Evolutionary conservation across 2,797 vertebrate species (phyloP), one percentile per base, ranked within the genome.

Genomic region (Onychomys arenicola): DNA sequence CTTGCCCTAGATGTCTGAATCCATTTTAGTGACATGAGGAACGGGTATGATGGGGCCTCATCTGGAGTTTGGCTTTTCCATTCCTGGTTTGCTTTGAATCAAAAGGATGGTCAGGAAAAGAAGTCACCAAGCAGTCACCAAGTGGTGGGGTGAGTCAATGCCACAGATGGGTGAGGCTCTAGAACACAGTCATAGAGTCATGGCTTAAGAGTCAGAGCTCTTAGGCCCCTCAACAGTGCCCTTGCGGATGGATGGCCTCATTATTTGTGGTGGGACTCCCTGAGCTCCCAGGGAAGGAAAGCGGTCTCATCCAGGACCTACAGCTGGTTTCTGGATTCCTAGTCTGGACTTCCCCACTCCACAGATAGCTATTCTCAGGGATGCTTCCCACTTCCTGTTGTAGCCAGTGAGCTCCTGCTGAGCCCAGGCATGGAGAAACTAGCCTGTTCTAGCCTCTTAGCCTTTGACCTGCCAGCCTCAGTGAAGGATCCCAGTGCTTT

Each of bases 31-130:
- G 88, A 21, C 14, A 4, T 6, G n/a, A 77, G 37, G 88, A 78
- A 21, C 13, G 25, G 71, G 46, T 82, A 75, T 59, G n/a, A 77
- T 16, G 4, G 46, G 69, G 16, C 12, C 27, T 13, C 61, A 21
- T 82, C 46, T 83, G 61, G 46, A 76, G 85, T 34, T 95, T 61
- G 86, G 88, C 84, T 32, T 94, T 93, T 89, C 61, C 43, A 19
- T 92, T 96, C 82, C 76, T 81, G 0, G 95, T 96, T 96, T 93
- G 43, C 40, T 57, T 67, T 29, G 63, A 89, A 8, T 86, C 82
- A 13, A 6, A 46, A 75, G 17, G 40, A 55, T 69, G 34, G 40
- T 88, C 37, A 17, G 40, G 55, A 89, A 67, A 71, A 96, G 90
- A 71, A 67, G 67, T 84, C 21, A 49, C 7, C 9, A 10, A 86